phyloP scores from a whole-genome alignment of 2,797 vertebrate species.

The Platalea minor region DNA sequence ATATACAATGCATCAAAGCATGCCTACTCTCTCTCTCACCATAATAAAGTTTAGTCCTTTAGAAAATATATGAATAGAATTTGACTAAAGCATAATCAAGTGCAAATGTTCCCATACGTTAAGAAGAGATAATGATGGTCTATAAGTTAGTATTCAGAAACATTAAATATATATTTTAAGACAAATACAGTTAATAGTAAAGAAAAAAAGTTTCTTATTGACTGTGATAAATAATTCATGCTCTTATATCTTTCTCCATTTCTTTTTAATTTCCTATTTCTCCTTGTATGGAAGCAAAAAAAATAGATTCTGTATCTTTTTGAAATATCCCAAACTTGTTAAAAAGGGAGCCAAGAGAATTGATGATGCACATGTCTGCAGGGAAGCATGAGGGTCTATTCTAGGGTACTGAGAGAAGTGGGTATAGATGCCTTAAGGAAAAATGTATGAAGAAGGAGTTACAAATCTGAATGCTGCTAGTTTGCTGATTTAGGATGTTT shows the following conservation, averaged over 20 bases:
- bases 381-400: neutral
- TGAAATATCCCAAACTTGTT: neutral
- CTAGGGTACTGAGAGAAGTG: neutral
- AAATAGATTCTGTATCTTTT: neutral
- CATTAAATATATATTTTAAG: neutral
- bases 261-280: neutral
- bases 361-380: neutral
- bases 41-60: neutral
- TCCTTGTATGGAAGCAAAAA: neutral
- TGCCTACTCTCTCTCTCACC: neutral
- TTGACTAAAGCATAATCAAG: neutral
- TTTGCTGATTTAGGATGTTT: neutral
- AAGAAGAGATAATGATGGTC: neutral
- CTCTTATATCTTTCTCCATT: neutral
- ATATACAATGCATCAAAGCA: neutral
- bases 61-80: neutral
- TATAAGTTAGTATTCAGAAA: neutral
- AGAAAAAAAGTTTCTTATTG: neutral
- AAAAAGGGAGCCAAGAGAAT: neutral
- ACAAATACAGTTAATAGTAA: neutral
- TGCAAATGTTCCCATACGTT: neutral
- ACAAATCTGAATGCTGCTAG: neutral
- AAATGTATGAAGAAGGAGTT: neutral
- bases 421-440: neutral
- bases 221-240: neutral